Evolutionary conservation across 2,888 invertebrate species (phyloP), one percentile per base, ranked within the genome.

Genomic region (Cotesia congregata): DNA sequence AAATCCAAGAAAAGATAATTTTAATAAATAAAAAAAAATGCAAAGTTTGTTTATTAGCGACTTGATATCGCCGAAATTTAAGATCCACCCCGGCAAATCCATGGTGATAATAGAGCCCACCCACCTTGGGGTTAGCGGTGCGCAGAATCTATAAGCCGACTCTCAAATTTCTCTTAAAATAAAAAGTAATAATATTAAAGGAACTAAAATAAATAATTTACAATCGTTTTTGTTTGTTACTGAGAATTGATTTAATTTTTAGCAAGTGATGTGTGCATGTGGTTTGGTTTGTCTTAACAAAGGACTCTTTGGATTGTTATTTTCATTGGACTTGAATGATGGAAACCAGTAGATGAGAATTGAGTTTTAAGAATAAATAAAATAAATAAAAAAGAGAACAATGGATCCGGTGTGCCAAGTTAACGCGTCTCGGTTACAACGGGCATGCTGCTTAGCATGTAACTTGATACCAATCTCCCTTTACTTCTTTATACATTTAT

Each of bases 361-460:
- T 30, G 30, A 65, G 30, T 50, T 50, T 50, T 50, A 50, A 50
- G 50, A 50, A 50, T 50, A 50, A 50, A 50, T 50, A 50, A 65
- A 65, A 65, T 5, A 30, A 65, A 65, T 12, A 38, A 65, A 65
- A 65, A 30, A 65, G 30, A 38, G 65, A 65, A 74, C 61, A 69
- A 69, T 62, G 41, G 30, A 70, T 77, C 67, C 68, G 76, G 77
- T 67, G 75, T 74, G 68, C 61, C 75, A 69, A 82, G 83, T 83
- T 84, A 79, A 82, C 81, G 83, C 81, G 85, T 86, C 85, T 87
- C 87, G 82, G 84, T 87, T 86, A 85, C 87, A 80, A 79, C 83
- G 81, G 80, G 83, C 80, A 80, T 82, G 81, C 85, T 82, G 86
- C 86, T 87, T 87, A 85, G 82, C 86, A 82, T 84, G 88, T 88